Evolutionary conservation across 2,888 invertebrate species (phyloP).

Genomic region (Apamea crenata): DNA sequence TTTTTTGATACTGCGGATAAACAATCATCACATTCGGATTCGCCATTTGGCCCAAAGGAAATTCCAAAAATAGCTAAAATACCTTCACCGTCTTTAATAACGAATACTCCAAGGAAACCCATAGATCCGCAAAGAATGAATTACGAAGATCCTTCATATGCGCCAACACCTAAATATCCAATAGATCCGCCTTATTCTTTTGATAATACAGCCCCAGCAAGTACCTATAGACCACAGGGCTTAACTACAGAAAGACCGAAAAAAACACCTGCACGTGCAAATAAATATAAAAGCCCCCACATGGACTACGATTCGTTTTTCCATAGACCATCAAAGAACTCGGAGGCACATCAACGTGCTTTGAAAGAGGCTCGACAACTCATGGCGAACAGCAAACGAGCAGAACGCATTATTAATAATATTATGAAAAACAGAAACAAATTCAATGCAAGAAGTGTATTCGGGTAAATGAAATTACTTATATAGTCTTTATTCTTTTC

Average conservation of each 20-base stretch:
- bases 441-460: constrained; percentile 36
- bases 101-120: background rate
- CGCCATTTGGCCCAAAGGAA: background rate
- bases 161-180: background rate
- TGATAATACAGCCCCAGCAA: constrained; percentile 2
- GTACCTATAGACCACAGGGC: background rate
- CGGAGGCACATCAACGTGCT: constrained; percentile 59
- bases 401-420: constrained; percentile 62
- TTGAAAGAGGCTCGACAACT: constrained; percentile 70
- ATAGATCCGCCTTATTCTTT: constrained; percentile 1
- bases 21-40: constrained; percentile 1
- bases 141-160: background rate
- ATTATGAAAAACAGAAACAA: constrained; percentile 51
- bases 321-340: constrained; percentile 34
- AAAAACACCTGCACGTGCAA: background rate
- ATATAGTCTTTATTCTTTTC: constrained; percentile 1
- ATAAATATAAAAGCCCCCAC: constrained; percentile 31
- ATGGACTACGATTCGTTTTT: constrained; percentile 59
- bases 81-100: background rate
- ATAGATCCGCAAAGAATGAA: background rate
- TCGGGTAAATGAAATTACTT: constrained; percentile 31
- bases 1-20: constrained; percentile 11
- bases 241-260: constrained; percentile 32
- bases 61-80: background rate
- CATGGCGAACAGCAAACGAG: constrained; percentile 71